Percentiles rank a stretch among this genome's conserved stretches.
Evolutionary conservation across 2,113 vertebrate species (phyloP).

Genomic region (Salvelinus fontinalis): DNA sequence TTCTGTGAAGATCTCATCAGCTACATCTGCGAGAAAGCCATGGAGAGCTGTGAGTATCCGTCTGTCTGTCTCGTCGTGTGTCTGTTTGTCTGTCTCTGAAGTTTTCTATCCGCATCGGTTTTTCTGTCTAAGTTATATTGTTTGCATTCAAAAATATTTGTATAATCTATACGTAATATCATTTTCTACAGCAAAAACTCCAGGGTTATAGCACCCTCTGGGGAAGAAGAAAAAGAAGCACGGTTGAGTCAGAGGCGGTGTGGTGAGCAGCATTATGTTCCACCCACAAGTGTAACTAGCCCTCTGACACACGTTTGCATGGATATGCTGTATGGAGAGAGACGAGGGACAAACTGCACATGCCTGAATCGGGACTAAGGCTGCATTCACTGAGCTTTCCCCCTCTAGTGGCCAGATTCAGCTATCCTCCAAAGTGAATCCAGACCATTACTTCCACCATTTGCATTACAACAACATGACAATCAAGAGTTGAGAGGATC

Average conservation of each 20-base stretch:
- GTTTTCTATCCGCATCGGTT: neutral
- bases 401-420: slow-evolving; percentile 20
- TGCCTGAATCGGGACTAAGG: slow-evolving; percentile 30
- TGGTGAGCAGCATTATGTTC: slow-evolving; percentile 58
- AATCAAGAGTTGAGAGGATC: slow-evolving; percentile 41
- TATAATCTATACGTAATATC: neutral
- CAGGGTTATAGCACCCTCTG: slow-evolving; percentile 47
- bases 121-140: neutral
- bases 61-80: no score
- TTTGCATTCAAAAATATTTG: no score
- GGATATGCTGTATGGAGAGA: slow-evolving; percentile 39
- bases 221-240: slow-evolving; percentile 4
- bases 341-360: slow-evolving; percentile 45
- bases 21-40: slow-evolving; percentile 89
- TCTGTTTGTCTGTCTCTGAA: neutral
- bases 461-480: slow-evolving; percentile 59
- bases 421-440: slow-evolving; percentile 48
- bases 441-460: slow-evolving; percentile 47
- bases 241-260: slow-evolving; percentile 31
- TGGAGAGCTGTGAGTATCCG: slow-evolving; percentile 65
- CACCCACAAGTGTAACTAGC: slow-evolving; percentile 37
- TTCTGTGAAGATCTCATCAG: slow-evolving; percentile 86
- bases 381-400: slow-evolving; percentile 41
- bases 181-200: slow-evolving; percentile 37
- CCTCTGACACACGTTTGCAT: slow-evolving; percentile 25